Percentiles rank a stretch among this genome's conserved stretches.
Evolutionary conservation across 2,797 vertebrate species (phyloP).

Genomic region (Kryptolebias ocellatus): DNA sequence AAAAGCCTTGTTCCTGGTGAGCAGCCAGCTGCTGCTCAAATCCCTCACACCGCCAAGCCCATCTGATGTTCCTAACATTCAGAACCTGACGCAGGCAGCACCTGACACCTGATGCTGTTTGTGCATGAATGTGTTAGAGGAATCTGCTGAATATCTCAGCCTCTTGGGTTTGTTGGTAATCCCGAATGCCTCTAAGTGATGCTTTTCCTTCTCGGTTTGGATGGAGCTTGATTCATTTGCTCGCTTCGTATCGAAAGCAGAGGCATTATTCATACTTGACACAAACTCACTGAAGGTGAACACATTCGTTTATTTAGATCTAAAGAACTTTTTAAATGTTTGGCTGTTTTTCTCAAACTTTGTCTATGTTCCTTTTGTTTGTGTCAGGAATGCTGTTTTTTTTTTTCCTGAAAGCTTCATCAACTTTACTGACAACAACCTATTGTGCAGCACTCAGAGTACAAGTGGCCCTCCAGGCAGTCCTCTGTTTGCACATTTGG

Average conservation of each 20-base stretch:
- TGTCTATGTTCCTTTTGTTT: constrained; percentile 18
- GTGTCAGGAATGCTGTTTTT: constrained; percentile 23
- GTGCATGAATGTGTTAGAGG: constrained; percentile 56
- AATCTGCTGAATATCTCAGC: constrained; percentile 57
- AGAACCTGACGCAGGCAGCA: constrained; percentile 52
- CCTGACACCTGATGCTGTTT: constrained; percentile 66
- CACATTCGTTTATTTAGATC: constrained; percentile 18
- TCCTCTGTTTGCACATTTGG: constrained; percentile 26
- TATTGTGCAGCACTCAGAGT: constrained; percentile 28
- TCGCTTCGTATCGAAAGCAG: constrained; percentile 50
- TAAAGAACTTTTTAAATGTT: constrained; percentile 15
- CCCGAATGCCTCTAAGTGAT: constrained; percentile 47
- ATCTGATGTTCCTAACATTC: constrained; percentile 24
- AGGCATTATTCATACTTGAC: constrained; percentile 53
- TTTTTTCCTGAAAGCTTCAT: constrained; percentile 14
- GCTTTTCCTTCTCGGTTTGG: constrained; percentile 37
- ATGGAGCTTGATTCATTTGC: constrained; percentile 49
- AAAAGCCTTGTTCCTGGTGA: constrained; percentile 32
- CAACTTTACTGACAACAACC: constrained; percentile 40
- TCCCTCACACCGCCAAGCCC: constrained; percentile 9
- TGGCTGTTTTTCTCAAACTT: constrained; percentile 16
- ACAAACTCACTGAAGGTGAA: constrained; percentile 27
- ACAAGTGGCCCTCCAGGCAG: constrained; percentile 29
- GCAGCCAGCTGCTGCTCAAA: constrained; percentile 39
- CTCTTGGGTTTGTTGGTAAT: constrained; percentile 58